These are phyloP conservation scores for Chiridota heheva DNA, from an alignment of 35 echinoderm and acorn worm genomes.

Conservation along the genomic window DNA sequence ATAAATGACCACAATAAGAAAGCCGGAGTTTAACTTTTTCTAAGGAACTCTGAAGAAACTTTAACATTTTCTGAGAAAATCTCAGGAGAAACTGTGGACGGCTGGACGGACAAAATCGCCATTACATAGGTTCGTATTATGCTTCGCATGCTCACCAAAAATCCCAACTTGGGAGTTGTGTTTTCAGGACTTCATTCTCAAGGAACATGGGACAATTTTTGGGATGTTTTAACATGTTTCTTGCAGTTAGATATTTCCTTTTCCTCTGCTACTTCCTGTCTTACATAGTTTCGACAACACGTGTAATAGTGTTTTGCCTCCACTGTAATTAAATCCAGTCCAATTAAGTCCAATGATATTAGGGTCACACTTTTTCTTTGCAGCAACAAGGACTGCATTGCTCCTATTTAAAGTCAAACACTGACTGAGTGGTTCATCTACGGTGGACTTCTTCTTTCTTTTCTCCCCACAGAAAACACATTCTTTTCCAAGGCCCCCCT, in stretches of 20 bases:
- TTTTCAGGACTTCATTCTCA: conserved; percentile 12
- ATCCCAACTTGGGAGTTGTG: conserved; percentile 22
- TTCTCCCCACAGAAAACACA: conserved; percentile 48
- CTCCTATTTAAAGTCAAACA: conserved; percentile 46
- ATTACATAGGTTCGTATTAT: too few relatives aligned
- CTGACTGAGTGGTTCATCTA: conserved; percentile 49
- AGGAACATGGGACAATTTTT: conserved; percentile 14
- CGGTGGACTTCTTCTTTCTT: conserved; percentile 29
- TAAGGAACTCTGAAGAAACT: too few relatives aligned
- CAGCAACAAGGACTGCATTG: conserved; percentile 40
- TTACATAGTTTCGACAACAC: conserved; percentile 42
- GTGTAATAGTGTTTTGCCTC: conserved; percentile 43
- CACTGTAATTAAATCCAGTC: conserved; percentile 58
- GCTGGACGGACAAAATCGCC: too few relatives aligned
- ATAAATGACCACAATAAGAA: too few relatives aligned
- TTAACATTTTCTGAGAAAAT: too few relatives aligned
- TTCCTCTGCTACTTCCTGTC: conserved; percentile 20
- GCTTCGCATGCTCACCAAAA: too few relatives aligned
- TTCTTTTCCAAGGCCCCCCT: conserved; percentile 36
- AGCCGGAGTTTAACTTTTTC: too few relatives aligned
- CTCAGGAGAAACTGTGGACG: too few relatives aligned
- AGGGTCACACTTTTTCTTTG: conserved; percentile 27
- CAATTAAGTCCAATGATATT: conserved; percentile 23
- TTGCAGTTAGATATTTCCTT: conserved; percentile 19
- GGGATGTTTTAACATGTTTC: conserved; percentile 12